Base-by-base conservation (phyloP, 2,797 vertebrate genomes). In the Lithobates pipiens region DNA sequence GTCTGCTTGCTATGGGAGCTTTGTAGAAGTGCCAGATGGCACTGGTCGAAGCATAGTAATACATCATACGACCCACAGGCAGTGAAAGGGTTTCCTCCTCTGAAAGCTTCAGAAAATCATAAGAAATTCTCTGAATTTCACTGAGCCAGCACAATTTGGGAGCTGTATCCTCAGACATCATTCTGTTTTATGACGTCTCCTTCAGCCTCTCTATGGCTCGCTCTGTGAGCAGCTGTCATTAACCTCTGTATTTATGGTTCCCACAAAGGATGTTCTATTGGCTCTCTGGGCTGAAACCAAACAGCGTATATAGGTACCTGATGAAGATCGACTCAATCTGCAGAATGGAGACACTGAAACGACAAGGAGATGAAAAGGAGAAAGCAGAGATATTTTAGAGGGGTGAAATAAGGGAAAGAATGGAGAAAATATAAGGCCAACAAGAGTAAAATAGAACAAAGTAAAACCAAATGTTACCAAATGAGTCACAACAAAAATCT, bases 121-220 rank as follows among this genome's bases (percentile, higher is more conserved):
- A 34, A 29, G 32, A 87, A 80, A 87, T 73, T 87, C 63, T 82
- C 39, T 44, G 61, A 63, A 54, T 79, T 87, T 83, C 71, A 87
- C 85, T 76, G 85, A 83, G 76, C 81, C 85, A 87, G 85, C 85
- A 83, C 34, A 83, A 87, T 87, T 82, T 80, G 76, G 39, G 57
- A 83, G 81, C 81, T 71, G 68, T 80, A 63, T 83, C 68, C 76
- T 75, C 21, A 75, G 85, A 78, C 68, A 87, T 87, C 68, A 87
- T 79, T 87, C 80, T 87, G 80, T 79, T 87, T 87, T 87, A 87
- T 87, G 85, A 87, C 76, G 61, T 79, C 76, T 87, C 80, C 70
- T 78, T 72, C 74, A 79, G 63, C 80, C 81, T 80, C 46, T 83
- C 81, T 61, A 76, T 44, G 71, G 61, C 46, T 44, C n/a, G 85